Evolutionary conservation across 2,113 vertebrate genomes (phyloP).

Genomic region (Sylvia atricapilla): DNA sequence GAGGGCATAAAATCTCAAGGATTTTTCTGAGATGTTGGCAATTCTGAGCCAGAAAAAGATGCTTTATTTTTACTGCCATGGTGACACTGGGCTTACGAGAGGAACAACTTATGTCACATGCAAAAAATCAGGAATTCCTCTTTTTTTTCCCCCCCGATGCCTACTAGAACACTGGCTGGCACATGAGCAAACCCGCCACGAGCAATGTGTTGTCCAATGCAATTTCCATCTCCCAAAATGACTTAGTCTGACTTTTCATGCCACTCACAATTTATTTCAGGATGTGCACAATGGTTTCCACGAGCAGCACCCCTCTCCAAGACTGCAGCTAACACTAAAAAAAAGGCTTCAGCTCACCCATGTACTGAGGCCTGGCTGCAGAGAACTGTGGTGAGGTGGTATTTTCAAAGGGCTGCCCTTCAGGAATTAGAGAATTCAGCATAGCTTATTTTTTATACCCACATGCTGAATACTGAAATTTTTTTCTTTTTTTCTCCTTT

Average conservation of each 20-base stretch:
- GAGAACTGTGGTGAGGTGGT: not conserved
- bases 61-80: not conserved
- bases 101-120: not conserved
- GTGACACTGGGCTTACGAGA: not conserved
- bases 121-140: not conserved
- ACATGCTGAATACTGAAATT: no score
- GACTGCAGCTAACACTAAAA: not conserved
- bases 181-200: not conserved
- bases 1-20: not conserved
- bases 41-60: not conserved
- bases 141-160: not conserved
- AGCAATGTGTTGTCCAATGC: not conserved
- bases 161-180: not conserved
- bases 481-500: not conserved
- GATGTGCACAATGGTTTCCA: not conserved
- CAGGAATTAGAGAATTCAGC: not conserved
- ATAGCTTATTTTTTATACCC: not conserved
- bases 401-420: not conserved
- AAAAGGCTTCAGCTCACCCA: not conserved
- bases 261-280: slow-evolving; percentile 8
- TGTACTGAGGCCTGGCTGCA: not conserved
- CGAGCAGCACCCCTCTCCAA: not conserved
- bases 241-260: slow-evolving; percentile 37
- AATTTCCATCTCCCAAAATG: slow-evolving; percentile 20
- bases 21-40: not conserved